Conservation (phyloP, 2,113 vertebrate genomes). For the Asarcornis scutulata region DNA sequence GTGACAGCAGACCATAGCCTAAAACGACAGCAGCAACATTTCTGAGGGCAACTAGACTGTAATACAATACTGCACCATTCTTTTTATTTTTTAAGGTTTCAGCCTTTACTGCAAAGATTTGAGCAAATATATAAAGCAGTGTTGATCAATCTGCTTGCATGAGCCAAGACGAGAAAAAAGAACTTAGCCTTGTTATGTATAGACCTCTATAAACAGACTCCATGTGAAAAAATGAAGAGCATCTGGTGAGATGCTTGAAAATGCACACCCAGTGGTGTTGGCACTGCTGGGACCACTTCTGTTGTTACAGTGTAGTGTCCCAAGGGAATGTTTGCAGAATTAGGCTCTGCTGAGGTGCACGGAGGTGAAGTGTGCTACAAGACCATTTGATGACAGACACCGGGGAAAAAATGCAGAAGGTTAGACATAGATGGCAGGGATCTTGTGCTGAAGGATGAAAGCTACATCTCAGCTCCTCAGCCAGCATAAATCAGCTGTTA, state of each 20-base stretch:
- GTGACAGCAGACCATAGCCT: neutral
- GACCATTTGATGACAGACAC: fast-evolving
- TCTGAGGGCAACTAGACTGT: neutral
- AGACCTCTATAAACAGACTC: neutral
- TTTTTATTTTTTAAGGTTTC: slow-evolving; percentile 29
- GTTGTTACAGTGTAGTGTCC: neutral
- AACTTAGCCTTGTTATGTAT: fast-evolving
- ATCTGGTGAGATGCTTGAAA: neutral
- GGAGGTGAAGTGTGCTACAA: neutral
- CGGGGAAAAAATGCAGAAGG: neutral
- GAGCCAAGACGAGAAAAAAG: neutral
- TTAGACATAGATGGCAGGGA: neutral
- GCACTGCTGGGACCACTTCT: neutral
- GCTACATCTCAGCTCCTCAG: neutral
- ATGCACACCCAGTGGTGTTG: neutral
- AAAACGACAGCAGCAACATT: slow-evolving; percentile 25
- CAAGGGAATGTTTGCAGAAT: neutral
- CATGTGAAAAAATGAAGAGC: neutral
- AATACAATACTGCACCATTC: neutral
- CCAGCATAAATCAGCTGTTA: neutral
- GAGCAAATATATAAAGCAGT: neutral
- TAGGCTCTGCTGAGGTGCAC: neutral
- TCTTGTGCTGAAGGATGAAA: neutral
- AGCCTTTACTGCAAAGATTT: neutral
- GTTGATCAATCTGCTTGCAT: neutral